Evolutionary conservation across 2,797 vertebrate genomes (phyloP).

Genomic region (Hozukius guyotensis): DNA sequence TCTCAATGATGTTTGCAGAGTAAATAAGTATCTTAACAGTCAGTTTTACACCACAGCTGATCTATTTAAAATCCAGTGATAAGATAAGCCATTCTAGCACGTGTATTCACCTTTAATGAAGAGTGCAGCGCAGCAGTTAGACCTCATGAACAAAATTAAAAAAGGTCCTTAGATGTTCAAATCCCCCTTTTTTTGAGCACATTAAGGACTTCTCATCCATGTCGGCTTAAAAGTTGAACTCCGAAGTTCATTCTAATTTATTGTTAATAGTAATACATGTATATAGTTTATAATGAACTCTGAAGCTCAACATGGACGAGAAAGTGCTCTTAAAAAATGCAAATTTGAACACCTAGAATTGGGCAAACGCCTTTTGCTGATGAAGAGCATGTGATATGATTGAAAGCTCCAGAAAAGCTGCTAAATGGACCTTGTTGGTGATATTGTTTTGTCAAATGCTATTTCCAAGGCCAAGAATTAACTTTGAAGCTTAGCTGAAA

Average conservation of each 20-base stretch:
- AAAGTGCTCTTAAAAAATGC: not conserved
- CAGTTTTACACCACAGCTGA: constrained; percentile 12
- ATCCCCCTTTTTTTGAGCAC: not conserved
- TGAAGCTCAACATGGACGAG: not conserved
- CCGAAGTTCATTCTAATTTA: not conserved
- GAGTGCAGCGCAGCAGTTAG: not conserved
- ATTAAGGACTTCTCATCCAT: not conserved
- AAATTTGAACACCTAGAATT: not conserved
- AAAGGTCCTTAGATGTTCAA: not conserved
- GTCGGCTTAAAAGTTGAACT: not conserved
- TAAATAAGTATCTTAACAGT: constrained; percentile 35
- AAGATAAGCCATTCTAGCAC: constrained; percentile 24
- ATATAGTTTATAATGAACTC: not conserved
- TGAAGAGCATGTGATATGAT: not conserved
- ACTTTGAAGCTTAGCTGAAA: not conserved
- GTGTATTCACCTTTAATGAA: not conserved
- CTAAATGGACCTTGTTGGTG: not conserved
- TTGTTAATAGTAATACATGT: not conserved
- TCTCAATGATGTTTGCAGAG: constrained; percentile 22
- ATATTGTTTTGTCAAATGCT: not conserved
- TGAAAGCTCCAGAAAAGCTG: not conserved
- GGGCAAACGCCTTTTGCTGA: not conserved
- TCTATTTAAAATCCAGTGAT: constrained; percentile 16
- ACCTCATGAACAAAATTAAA: not conserved
- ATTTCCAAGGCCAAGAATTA: not conserved